Conservation (phyloP, 1,140 invertebrate species). For the Drosophila sproati region DNA sequence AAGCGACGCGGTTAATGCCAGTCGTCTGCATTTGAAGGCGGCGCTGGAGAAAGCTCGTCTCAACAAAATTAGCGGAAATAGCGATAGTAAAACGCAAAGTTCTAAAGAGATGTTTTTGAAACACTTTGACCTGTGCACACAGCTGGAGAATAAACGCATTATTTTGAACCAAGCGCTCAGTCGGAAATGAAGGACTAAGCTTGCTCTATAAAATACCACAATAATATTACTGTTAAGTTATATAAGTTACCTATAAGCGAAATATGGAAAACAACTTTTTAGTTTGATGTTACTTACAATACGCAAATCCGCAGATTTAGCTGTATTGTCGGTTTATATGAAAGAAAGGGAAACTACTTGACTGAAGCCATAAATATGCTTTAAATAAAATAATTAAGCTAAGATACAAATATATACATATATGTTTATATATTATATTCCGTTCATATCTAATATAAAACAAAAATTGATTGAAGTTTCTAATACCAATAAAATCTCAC, state of each 20-base stretch:
- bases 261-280: neutral
- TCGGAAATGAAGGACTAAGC: conserved; percentile 46
- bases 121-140: conserved; percentile 58
- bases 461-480: neutral
- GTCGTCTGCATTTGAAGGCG: conserved; percentile 61
- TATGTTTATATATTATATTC: neutral
- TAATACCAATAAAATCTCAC: neutral
- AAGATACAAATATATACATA: neutral
- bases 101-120: conserved; percentile 56
- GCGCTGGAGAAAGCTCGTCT: conserved; percentile 52
- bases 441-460: too few relatives aligned
- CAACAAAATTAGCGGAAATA: conserved; percentile 12
- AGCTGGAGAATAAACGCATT: conserved; percentile 37
- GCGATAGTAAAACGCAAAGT: conserved; percentile 10
- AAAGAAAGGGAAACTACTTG: neutral
- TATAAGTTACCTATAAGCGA: neutral
- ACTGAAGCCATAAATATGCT: conserved; percentile 9
- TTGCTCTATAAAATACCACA: neutral
- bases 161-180: conserved; percentile 17
- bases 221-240: neutral
- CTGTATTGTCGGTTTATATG: neutral
- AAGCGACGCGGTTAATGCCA: conserved; percentile 40
- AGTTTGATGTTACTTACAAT: neutral
- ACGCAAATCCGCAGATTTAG: neutral
- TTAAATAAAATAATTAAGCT: conserved; percentile 3